A percentile compares a stretch with the other conserved stretches of the same genome.
phyloP scores from a whole-genome alignment of 2,888 invertebrate genomes.

The Leucophenga montana region DNA sequence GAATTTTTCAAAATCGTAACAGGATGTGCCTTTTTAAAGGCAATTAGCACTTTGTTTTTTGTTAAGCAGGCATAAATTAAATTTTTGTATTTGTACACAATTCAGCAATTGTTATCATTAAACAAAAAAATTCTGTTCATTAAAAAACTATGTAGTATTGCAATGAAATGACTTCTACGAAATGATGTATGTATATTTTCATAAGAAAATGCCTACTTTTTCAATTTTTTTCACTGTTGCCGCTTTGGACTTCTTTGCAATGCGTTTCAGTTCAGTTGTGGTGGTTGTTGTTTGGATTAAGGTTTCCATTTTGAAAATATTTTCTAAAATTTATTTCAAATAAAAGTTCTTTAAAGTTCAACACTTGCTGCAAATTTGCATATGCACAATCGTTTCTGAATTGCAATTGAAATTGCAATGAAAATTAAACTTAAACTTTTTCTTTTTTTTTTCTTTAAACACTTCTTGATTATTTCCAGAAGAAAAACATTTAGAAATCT shows the following conservation, averaged over 20 bases:
- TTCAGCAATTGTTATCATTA: too few relatives aligned
- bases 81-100: too few relatives aligned
- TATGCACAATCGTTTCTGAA: background rate
- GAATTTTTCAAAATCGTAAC: background rate
- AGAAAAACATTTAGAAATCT: too few relatives aligned
- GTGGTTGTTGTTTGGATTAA: conserved; percentile 58
- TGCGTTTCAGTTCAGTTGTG: conserved; percentile 48
- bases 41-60: too few relatives aligned
- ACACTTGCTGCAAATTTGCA: background rate
- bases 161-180: background rate
- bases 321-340: background rate
- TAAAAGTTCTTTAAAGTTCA: background rate
- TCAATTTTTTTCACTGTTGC: background rate
- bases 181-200: background rate
- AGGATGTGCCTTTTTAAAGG: conserved; percentile 4
- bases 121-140: background rate
- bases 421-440: conserved; percentile 28
- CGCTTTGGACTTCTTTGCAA: conserved; percentile 40
- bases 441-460: too few relatives aligned
- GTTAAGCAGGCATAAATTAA: background rate
- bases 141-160: background rate
- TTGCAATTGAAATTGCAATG: conserved; percentile 32
- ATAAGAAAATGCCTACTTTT: conserved; percentile 29
- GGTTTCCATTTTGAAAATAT: conserved; percentile 59
- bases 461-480: too few relatives aligned